A percentile compares a stretch with the other conserved stretches of the same genome.
Evolutionary conservation across 2,113 vertebrate genomes (phyloP).

Genomic region (Quiscalus mexicanus): DNA sequence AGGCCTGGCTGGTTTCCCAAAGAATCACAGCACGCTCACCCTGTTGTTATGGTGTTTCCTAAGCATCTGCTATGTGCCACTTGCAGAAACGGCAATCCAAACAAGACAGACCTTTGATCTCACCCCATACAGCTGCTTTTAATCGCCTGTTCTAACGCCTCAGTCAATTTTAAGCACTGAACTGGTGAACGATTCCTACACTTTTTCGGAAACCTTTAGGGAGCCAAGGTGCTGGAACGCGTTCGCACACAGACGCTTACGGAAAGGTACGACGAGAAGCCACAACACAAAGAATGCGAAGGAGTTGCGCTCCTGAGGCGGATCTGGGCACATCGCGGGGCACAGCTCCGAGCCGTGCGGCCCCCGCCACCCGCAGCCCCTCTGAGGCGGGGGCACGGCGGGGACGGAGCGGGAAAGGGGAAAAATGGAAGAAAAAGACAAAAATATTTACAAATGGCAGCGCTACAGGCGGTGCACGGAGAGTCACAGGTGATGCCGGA

Average conservation of each 20-base stretch:
- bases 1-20: slow-evolving; percentile 50
- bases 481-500: slow-evolving; percentile 5
- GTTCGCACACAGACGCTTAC: background rate
- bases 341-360: background rate
- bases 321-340: background rate
- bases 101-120: background rate
- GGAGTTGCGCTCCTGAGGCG: background rate
- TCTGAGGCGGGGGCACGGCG: no score
- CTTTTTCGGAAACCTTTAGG: background rate
- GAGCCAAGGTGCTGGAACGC: background rate
- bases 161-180: background rate
- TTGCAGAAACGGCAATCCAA: background rate
- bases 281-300: background rate
- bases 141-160: background rate
- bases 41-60: slow-evolving; percentile 12
- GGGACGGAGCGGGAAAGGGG: fast-evolving
- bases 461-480: background rate
- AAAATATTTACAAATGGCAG: background rate
- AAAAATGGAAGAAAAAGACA: background rate
- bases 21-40: slow-evolving; percentile 8
- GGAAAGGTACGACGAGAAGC: background rate
- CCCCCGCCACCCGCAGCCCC: background rate
- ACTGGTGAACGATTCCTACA: background rate
- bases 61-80: background rate
- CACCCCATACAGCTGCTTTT: background rate